Evolutionary conservation across 2,888 invertebrate species (phyloP).

Genomic region (Microctonus brassicae): DNA sequence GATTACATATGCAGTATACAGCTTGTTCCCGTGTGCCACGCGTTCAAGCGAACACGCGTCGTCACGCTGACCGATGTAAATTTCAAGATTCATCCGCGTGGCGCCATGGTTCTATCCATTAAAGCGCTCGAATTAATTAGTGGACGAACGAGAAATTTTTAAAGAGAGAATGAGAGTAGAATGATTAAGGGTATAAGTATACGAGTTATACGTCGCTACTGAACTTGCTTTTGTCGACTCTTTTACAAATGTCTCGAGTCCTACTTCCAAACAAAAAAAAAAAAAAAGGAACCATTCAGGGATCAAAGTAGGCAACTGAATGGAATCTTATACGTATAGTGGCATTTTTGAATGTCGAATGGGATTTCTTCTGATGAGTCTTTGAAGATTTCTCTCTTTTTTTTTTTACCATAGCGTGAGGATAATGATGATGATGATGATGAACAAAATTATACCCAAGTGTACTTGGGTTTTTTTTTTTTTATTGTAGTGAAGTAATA

Average conservation of each 20-base stretch:
- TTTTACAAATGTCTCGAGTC: slow-evolving; percentile 1
- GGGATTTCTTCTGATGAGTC: neutral
- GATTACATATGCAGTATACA: slow-evolving; percentile 54
- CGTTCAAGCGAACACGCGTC: slow-evolving; percentile 43
- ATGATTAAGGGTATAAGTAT: too few species aligned
- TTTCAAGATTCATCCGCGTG: slow-evolving; percentile 42
- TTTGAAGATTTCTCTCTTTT: slow-evolving; percentile 6
- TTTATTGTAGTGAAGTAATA: neutral
- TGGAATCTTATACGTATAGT: slow-evolving; percentile 1
- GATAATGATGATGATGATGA: neutral
- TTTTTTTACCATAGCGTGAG: neutral
- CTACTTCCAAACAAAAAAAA: neutral
- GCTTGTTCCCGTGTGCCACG: slow-evolving; percentile 42
- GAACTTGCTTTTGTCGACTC: slow-evolving; percentile 2
- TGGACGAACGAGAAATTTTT: neutral
- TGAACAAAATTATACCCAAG: neutral
- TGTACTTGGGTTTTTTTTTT: neutral
- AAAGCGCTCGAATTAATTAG: slow-evolving; percentile 17
- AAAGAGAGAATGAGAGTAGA: neutral
- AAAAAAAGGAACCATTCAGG: slow-evolving; percentile 12
- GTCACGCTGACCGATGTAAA: slow-evolving; percentile 51
- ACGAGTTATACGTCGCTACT: neutral
- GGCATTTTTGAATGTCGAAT: slow-evolving; percentile 4
- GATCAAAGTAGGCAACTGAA: slow-evolving; percentile 16
- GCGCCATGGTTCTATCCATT: slow-evolving; percentile 3